A percentile compares a stretch with the other conserved stretches of the same genome.
phyloP scores from a whole-genome alignment of 2,797 vertebrate genomes.

The Tapirus indicus region DNA sequence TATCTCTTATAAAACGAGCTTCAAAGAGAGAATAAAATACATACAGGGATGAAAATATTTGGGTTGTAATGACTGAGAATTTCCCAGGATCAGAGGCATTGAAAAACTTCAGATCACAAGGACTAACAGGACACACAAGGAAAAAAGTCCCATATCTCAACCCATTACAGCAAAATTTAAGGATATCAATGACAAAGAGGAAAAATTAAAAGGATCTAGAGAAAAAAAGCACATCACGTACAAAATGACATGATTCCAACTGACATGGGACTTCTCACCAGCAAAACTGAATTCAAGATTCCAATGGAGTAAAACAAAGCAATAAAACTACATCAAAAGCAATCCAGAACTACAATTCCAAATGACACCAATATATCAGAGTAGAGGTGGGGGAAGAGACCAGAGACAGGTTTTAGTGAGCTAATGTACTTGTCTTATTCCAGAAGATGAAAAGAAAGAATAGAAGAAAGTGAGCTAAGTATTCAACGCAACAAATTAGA shows the following conservation, averaged over 20 bases:
- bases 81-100: background rate
- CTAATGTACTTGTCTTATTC: background rate
- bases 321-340: background rate
- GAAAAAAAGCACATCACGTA: background rate
- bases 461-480: background rate
- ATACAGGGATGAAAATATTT: background rate
- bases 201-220: background rate
- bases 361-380: background rate
- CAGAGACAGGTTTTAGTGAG: background rate
- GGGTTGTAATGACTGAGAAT: background rate
- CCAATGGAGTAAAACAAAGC: background rate
- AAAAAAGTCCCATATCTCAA: background rate
- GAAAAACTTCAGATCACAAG: background rate
- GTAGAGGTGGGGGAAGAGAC: background rate
- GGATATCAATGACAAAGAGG: background rate
- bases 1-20: background rate
- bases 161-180: background rate
- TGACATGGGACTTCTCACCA: background rate
- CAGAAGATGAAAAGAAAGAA: background rate
- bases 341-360: background rate
- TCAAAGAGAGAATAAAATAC: constrained; percentile 19
- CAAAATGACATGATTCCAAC: background rate
- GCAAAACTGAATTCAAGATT: background rate
- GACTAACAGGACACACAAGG: background rate
- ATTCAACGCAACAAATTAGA: background rate